Evolutionary conservation across 2,113 vertebrate species (phyloP).

Genomic region (Zosterops pallidus): DNA sequence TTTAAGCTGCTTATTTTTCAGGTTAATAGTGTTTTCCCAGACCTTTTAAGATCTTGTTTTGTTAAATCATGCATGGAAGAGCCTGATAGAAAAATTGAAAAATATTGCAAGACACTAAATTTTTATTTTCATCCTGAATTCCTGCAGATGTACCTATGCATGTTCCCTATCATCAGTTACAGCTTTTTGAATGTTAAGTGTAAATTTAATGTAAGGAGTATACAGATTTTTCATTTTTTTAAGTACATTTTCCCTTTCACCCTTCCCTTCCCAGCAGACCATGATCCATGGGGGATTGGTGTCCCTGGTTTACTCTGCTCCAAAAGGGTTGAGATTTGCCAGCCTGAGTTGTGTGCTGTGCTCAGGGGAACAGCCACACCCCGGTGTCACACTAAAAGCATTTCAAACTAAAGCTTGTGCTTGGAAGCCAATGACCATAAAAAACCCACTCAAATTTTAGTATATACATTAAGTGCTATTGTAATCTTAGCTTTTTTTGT

Average conservation of each 20-base stretch:
- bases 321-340: neutral
- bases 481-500: neutral
- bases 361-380: neutral
- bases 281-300: rapidly evolving
- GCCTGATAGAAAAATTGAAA: neutral
- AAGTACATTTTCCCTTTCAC: neutral
- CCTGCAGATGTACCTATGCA: neutral
- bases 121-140: neutral
- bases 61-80: constrained; percentile 2
- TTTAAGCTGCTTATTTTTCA: constrained; percentile 52
- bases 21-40: constrained; percentile 29
- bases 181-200: neutral
- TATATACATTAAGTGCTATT: neutral
- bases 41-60: constrained; percentile 30
- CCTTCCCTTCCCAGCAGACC: neutral
- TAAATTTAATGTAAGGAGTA: neutral
- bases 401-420: neutral
- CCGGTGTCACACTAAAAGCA: neutral
- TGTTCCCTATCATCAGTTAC: neutral
- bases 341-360: neutral
- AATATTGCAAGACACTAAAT: neutral
- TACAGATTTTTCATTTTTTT: neutral
- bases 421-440: neutral
- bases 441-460: neutral
- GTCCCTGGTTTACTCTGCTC: neutral